Conservation (phyloP, 2,888 invertebrate genomes). For the Temnothorax unifasciatus region DNA sequence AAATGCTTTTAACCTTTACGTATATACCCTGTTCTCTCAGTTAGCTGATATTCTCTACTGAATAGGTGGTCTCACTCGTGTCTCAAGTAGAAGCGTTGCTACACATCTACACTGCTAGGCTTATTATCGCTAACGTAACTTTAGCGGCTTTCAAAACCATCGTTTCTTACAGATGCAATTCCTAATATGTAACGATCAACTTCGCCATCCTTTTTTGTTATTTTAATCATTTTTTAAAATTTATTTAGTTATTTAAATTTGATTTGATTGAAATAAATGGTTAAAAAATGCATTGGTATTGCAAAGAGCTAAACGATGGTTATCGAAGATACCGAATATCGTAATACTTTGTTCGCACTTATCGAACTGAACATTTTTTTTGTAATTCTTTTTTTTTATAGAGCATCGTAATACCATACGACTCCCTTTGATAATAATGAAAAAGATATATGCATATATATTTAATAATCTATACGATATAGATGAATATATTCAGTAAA, state of each 20-base stretch:
- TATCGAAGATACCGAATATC: constrained; percentile 57
- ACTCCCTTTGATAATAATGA: constrained; percentile 41
- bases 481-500: constrained; percentile 64
- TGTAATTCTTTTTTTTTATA: constrained; percentile 48
- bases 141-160: constrained; percentile 39
- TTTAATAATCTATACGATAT: constrained; percentile 67
- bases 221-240: background rate
- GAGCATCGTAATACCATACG: constrained; percentile 14
- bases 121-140: constrained; percentile 18
- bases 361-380: constrained; percentile 53
- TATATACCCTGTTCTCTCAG: constrained; percentile 36
- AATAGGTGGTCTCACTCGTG: constrained; percentile 15
- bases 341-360: constrained; percentile 54
- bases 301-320: constrained; percentile 33
- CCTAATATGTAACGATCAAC: background rate
- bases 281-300: constrained; percentile 3
- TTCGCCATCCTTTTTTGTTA: background rate
- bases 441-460: constrained; percentile 76
- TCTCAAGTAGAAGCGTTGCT: constrained; percentile 53
- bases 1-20: constrained; percentile 15
- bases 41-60: background rate
- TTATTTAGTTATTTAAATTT: background rate
- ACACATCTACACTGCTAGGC: constrained; percentile 18
- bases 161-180: constrained; percentile 35
- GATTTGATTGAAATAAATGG: constrained; percentile 10